Percentiles rank a stretch among this genome's conserved stretches.
Evolutionary conservation across 2,797 vertebrate genomes (phyloP).

Genomic region (Antrozous pallidus): DNA sequence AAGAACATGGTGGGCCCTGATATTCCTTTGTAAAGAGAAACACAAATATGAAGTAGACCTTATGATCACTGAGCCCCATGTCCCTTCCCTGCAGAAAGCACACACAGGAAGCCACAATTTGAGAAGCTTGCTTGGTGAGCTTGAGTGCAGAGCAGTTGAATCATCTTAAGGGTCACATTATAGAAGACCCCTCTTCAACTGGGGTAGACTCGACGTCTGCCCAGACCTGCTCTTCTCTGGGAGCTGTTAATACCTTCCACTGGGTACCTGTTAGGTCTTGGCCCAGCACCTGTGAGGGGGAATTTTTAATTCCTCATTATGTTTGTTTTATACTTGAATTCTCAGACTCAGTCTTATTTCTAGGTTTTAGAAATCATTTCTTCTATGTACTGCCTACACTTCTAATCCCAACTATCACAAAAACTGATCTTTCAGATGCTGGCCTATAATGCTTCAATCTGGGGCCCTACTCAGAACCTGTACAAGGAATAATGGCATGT

Average conservation of each 20-base stretch:
- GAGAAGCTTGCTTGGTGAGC: not conserved
- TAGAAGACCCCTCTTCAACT: not conserved
- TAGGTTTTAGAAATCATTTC: not conserved
- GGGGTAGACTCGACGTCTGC: not conserved
- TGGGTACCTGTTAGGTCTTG: not conserved
- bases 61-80: not conserved
- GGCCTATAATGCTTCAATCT: not conserved
- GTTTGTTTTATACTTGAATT: not conserved
- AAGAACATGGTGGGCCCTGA: not conserved
- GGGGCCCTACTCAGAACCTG: not conserved
- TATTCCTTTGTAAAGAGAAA: not conserved
- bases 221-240: not conserved
- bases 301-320: not conserved
- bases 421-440: not conserved
- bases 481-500: not conserved
- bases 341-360: not conserved
- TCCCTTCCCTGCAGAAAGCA: not conserved
- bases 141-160: not conserved
- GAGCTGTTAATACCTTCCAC: not conserved
- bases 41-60: not conserved
- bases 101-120: not conserved
- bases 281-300: not conserved
- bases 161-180: not conserved
- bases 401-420: not conserved
- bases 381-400: not conserved